Evolutionary conservation across 2,797 vertebrate genomes (phyloP), one percentile per base, ranked within the genome.

Genomic region (Tangara arthus): DNA sequence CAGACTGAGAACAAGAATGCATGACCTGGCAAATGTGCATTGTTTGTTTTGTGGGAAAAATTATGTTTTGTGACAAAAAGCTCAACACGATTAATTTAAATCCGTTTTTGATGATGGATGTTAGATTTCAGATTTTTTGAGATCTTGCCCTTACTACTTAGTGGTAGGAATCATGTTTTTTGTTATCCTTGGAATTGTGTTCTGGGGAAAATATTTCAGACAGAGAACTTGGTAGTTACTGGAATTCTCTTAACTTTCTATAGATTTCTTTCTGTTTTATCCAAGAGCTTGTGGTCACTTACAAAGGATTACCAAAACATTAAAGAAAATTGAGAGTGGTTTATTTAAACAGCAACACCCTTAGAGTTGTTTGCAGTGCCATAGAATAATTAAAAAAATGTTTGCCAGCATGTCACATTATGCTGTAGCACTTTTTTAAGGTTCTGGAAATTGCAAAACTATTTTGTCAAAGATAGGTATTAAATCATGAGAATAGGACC

Each of bases 121-220:
- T 63, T 82, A 34, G 32, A 61, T 55, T 72, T 80, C 37, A 92
- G 32, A 65, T 39, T 85, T 94, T 75, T 89, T 82, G 63, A 93
- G 49, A 72, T 49, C 28, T 63, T 94, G 47, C 64, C 30, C 17
- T 96, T 34, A 12, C 64, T 47, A 8, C 64, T 89, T 85, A 81
- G 72, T 2, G 2, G 61, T 94, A 78, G 39, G 57, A 87, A 49
- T 83, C 9, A 4, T 81, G 30, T 15, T 53, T 85, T 80, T 83
- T 94, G 70, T 96, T 92, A 68, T 88, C 63, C 59, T 94, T 96
- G 90, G 91, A 95, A 39, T 65, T 90, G 20, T 78, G 11, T 88
- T 83, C 46, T 66, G 35, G 47, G 46, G 50, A 79, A 88, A 82
- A 49, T 83, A 94, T 88, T 91, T 76, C 34, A 88, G 82, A 49